These are phyloP conservation scores for Erpornis zantholeuca DNA, from an alignment of 2,113 vertebrate genomes.

Conservation along the genomic window DNA sequence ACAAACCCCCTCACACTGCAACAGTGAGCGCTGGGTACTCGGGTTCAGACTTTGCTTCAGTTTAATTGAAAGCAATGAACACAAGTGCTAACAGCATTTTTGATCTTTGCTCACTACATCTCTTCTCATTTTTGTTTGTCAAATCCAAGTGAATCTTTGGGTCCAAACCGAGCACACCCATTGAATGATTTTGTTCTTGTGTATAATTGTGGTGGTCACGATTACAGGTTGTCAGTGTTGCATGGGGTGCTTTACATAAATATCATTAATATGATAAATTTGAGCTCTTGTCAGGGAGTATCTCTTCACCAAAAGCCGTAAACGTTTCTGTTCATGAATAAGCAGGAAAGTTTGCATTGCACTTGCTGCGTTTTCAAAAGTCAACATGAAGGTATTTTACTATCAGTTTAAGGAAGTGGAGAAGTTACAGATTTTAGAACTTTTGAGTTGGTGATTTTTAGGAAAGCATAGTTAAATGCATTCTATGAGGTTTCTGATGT, in stretches of 20 bases:
- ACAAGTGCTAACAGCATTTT: neutral
- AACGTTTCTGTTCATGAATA: neutral
- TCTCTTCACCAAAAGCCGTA: neutral
- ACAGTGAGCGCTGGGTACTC: neutral
- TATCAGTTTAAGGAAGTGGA: constrained; percentile 43
- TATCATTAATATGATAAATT: neutral
- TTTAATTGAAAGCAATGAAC: neutral
- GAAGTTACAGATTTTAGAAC: constrained; percentile 50
- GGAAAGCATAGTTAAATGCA: constrained; percentile 66
- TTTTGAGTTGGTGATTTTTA: constrained; percentile 61
- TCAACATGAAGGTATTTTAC: neutral
- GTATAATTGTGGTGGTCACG: neutral
- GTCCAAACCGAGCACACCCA: neutral
- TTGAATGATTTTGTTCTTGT: neutral
- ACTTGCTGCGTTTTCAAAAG: neutral
- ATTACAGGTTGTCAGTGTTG: neutral
- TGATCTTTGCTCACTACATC: neutral
- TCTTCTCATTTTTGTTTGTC: neutral
- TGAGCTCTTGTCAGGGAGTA: neutral
- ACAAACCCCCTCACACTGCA: neutral
- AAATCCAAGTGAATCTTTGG: neutral
- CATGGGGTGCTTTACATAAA: neutral
- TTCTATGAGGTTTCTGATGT: constrained; percentile 76
- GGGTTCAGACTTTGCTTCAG: neutral
- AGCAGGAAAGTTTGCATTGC: neutral